Evolutionary conservation across 1,140 invertebrate species (phyloP), one percentile per base, ranked within the genome.

Genomic region (Pissodes strobi): DNA sequence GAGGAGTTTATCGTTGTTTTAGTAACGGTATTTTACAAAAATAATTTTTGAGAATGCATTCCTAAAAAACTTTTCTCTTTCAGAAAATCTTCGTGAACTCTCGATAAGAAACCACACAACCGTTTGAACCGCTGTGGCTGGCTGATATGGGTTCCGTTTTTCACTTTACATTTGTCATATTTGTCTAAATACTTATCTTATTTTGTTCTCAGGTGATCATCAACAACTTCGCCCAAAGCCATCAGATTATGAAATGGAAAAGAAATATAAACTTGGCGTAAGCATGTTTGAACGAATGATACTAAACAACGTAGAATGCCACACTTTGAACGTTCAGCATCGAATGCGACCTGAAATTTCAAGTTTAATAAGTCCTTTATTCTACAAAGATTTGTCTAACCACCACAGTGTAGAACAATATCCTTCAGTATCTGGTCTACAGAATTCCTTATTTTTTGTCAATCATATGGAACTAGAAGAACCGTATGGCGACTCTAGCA

Each of bases 251-350:
- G 71, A 77, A 37, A 72, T 89, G 27, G 84, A 83, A 21, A 82
- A 76, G 63, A 67, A 85, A 38, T 70, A 64, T 86, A 34, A 52
- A 15, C 51, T 53, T 13, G 86, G 90, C 46, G 81, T 90, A 25
- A 91, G 89, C 1, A 75, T 92, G 19, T 91, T 91, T 75, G 88
- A 91, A 74, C 81, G 89, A 19, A 83, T 90, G 78, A 81, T 90
- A 18, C 79, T 75, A 10, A 86, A 86, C 71, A 78, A 81, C 0
- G 76, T 86, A 3, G 79, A 83, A 37, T 83, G 78, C 59, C 73
- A 79, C 2, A 74, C 78, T 1, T 78, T 88, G 1, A 69, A 74
- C 41, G 80, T 83, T 2, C 88, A 90, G 73, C 86, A 88, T 72
- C 81, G 88, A 48, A 90, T 90, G 87, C 76, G 87, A 3, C 85